These are phyloP conservation scores for Aurelia aurita DNA, from an alignment of 30 jellyfish, hydroid and myxozoan genomes.

Conservation along the genomic window DNA sequence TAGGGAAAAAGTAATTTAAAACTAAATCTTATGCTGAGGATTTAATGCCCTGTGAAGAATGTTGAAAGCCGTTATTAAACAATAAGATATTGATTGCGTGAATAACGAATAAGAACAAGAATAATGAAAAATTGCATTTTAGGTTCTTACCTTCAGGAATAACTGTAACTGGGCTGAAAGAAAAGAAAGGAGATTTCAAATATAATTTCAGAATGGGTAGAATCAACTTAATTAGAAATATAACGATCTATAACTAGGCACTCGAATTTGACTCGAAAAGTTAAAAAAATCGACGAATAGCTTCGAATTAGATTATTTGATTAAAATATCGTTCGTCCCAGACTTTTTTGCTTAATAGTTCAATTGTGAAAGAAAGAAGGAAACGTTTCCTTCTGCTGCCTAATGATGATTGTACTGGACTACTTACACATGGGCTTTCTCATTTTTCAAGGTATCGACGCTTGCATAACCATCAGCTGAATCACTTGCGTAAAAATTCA, in stretches of 20 bases:
- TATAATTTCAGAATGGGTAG: background rate
- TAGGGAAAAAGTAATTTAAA: no score
- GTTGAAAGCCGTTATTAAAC: no score
- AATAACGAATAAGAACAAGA: no score
- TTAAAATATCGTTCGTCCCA: no score
- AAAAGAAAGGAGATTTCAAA: background rate
- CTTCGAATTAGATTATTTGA: background rate
- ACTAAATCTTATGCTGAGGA: no score
- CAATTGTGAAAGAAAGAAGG: no score
- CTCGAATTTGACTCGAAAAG: background rate
- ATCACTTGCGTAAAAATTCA: slow-evolving; percentile 14
- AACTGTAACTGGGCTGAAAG: slow-evolving; percentile 40
- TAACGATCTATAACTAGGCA: background rate
- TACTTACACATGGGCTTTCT: background rate
- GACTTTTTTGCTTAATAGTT: no score
- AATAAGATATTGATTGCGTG: no score
- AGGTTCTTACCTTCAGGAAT: slow-evolving; percentile 54
- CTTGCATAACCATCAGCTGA: slow-evolving; percentile 28
- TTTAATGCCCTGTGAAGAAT: no score
- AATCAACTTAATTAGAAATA: background rate
- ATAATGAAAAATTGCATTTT: background rate
- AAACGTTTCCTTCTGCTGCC: no score
- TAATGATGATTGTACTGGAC: no score
- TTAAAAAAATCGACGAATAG: background rate
- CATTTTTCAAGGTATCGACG: slow-evolving; percentile 43